phyloP scores from a whole-genome alignment of 1,140 invertebrate species.

The Manduca sexta region DNA sequence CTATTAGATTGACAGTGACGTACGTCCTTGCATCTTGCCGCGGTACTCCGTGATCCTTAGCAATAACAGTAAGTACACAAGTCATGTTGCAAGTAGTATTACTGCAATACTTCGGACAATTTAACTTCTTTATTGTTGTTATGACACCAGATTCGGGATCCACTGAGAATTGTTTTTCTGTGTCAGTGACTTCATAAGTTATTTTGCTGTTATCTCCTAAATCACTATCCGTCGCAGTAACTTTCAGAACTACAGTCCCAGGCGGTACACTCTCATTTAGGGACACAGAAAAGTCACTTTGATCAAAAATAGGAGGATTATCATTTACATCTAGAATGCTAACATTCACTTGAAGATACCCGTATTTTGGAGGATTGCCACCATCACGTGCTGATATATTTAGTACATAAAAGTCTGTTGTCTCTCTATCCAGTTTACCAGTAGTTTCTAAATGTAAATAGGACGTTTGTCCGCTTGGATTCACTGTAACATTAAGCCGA shows the following conservation, averaged over 20 bases:
- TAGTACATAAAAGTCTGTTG: conserved; percentile 84
- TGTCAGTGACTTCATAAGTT: conserved; percentile 90
- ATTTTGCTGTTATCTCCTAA: conserved; percentile 93
- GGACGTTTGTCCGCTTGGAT: conserved; percentile 90
- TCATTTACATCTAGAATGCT: conserved; percentile 95
- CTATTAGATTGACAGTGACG: conserved; percentile 93
- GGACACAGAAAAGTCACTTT: conserved; percentile 93
- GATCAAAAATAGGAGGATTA: conserved; percentile 94
- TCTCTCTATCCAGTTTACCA: conserved; percentile 91
- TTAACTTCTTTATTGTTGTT: conserved; percentile 81
- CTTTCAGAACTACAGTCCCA: conserved; percentile 89
- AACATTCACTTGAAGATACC: conserved; percentile 92
- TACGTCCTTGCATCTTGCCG: conserved; percentile 94
- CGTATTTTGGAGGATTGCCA: conserved; percentile 84
- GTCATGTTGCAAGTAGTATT: conserved; percentile 85
- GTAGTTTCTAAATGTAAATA: conserved; percentile 94
- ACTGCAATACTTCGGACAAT: conserved; percentile 80
- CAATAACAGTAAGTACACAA: conserved; percentile 95
- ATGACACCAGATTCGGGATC: conserved; percentile 92
- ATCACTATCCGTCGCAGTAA: conserved; percentile 94
- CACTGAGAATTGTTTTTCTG: conserved; percentile 89
- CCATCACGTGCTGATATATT: conserved; percentile 94
- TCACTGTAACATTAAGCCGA: conserved; percentile 87
- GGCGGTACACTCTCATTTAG: conserved; percentile 92
- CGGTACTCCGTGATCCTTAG: conserved; percentile 92